A percentile compares a stretch with the other conserved stretches of the same genome.
Conservation (phyloP, 2,888 invertebrate species). For the Anticlea derivata region DNA sequence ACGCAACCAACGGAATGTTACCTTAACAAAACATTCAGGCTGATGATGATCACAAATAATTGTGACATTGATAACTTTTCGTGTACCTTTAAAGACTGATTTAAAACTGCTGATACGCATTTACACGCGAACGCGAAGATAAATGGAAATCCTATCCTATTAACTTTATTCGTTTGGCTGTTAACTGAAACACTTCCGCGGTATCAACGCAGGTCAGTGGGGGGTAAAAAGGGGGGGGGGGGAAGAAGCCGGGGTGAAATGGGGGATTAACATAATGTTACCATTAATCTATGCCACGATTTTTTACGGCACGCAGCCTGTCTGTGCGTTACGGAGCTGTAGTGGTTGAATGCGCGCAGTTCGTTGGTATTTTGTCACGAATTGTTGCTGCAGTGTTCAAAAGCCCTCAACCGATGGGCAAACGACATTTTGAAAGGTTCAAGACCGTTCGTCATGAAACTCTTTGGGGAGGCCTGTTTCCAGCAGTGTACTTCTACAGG, state of each 20-base stretch:
- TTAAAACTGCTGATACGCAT: not conserved
- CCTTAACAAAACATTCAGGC: too few species aligned
- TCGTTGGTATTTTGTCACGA: too few species aligned
- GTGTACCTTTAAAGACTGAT: not conserved
- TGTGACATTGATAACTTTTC: too few species aligned
- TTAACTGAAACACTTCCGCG: conserved; percentile 34
- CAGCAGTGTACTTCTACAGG: too few species aligned
- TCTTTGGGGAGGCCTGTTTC: too few species aligned
- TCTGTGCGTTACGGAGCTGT: conserved; percentile 23
- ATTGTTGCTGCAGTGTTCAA: too few species aligned
- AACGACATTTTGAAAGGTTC: too few species aligned
- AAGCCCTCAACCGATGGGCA: too few species aligned
- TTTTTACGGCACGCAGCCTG: conserved; percentile 39
- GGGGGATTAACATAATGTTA: conserved; percentile 51
- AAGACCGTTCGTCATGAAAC: too few species aligned
- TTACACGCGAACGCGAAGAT: not conserved
- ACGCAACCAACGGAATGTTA: too few species aligned
- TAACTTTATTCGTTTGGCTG: conserved; percentile 5
- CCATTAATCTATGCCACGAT: conserved; percentile 52
- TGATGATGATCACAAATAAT: not conserved
- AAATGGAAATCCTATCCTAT: conserved; percentile 6
- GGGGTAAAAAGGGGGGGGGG: conserved; percentile 4
- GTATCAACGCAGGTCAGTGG: conserved; percentile 31
- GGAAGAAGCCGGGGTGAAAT: not conserved
- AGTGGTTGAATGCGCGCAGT: conserved; percentile 15